These are phyloP conservation scores for Schizothorax lantsangensis DNA, from an alignment of 2,797 vertebrate genomes.

Conservation along the genomic window DNA sequence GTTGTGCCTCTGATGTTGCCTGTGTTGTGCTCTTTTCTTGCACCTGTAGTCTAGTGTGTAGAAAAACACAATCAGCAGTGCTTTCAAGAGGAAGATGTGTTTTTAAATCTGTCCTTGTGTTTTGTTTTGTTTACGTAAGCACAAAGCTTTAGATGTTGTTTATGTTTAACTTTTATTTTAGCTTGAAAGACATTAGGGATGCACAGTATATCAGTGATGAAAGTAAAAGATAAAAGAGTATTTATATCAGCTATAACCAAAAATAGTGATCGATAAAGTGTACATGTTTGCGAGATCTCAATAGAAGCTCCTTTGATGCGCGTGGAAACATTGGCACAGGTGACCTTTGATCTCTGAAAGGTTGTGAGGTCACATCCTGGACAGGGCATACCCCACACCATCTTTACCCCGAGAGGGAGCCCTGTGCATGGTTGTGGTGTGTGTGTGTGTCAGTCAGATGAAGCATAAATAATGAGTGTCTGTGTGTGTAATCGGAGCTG, in stretches of 20 bases:
- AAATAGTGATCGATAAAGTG: conserved; percentile 1
- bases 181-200: conserved; percentile 17
- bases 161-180: conserved; percentile 23
- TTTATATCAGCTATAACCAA: not conserved
- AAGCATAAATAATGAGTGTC: conserved; percentile 71
- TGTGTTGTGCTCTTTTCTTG: conserved; percentile 53
- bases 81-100: conserved; percentile 49
- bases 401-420: conserved; percentile 46
- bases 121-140: conserved; percentile 42
- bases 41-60: conserved; percentile 66
- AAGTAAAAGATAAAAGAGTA: not conserved
- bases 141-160: conserved; percentile 35
- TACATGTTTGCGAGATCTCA: conserved; percentile 49
- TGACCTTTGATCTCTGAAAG: conserved; percentile 60
- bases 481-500: conserved; percentile 65
- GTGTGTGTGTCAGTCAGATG: conserved; percentile 64
- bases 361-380: conserved; percentile 61
- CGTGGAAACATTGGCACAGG: conserved; percentile 26
- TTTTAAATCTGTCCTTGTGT: conserved; percentile 3
- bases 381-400: conserved; percentile 46
- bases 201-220: conserved; percentile 15
- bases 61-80: conserved; percentile 68
- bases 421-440: conserved; percentile 28
- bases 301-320: conserved; percentile 65
- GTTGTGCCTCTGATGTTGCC: conserved; percentile 50